Base-by-base conservation (phyloP, 2,113 vertebrate species). In the Xiphophorus couchianus region DNA sequence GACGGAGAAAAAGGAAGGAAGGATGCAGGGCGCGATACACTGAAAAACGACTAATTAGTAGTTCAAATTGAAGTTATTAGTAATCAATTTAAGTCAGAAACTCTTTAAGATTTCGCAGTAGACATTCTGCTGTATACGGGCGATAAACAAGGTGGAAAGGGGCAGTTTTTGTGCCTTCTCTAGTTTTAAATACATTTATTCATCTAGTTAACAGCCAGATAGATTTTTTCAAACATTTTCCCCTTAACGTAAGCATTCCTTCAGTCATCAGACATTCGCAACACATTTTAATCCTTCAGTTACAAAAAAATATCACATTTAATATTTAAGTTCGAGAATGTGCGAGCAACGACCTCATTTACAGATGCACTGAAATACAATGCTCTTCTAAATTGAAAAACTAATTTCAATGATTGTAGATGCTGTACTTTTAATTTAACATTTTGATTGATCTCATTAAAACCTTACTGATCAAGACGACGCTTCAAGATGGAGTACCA, bases 401-500 rank as follows among this genome's bases (percentile, higher is more conserved):
- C 19, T 25, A 8, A 6, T 54, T 58, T n/a, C 25, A 25, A 58
- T 58, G 25, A n/a, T 10, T 48, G 17, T n/a, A 25, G 10, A 25
- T 22, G 0, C 51, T 58, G 22, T 58, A n/a, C 8, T n/a, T n/a
- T 3, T 1, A 25, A n/a, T 10, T 58, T 1, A 19, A 5, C 17
- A 48, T 48, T 48, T 48, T 42, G 14, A 13, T 4, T 42, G 3
- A 15, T 25, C 22, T 5, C 51, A n/a, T 25, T 58, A 17, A 58
- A 58, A 17, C 2, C 25, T n/a, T 58, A n/a, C 8, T n/a, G 25
- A 58, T 58, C 25, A 58, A n/a, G 25, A 54, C 27, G 0, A 37
- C 2, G 17, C 14, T 39, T 15, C 22, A 5, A 73, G 6, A 48
- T 80, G 66, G 22, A 77, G 62, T 84, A 79, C 68, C 78, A 69